Evolutionary conservation across 2,888 invertebrate species (phyloP), one percentile per base, ranked within the genome.

Genomic region (Pediacus dermestoides): DNA sequence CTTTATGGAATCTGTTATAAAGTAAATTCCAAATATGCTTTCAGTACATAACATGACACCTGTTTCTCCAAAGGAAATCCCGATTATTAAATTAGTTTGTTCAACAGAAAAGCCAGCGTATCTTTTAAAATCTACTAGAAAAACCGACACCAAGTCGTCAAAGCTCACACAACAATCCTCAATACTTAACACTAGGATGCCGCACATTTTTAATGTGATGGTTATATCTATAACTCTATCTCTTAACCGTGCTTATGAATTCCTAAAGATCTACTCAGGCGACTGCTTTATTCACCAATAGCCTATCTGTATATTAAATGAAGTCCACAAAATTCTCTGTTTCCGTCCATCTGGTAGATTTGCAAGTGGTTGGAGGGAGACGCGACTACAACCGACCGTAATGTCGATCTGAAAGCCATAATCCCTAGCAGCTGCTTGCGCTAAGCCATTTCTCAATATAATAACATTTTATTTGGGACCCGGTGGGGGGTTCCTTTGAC

Each of bases 401-500:
- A 41, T 44, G 48, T 42, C 51, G 50, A 53, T 50, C 54, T 50
- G 52, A 55, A 53, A 56, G 51, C 50, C 48, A 51, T 60, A 60
- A 60, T 60, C 59, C 60, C 46, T 43, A 48, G 57, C 61, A 61
- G 61, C 59, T 59, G 61, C 53, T 58, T 47, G 52, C 40, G 50
- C 52, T 58, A 57, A 57, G 57, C 57, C 57, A 59, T 59, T 62
- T 60, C 60, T 61, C 60, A 55, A 58, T 58, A 61, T 61, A 61
- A 62, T 59, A 61, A 61, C 60, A 60, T 61, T 62, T 61, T 61
- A 61, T 61, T 61, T 54, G 52, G 50, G 42, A 47, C 45, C 55
- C 57, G 39, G 45, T 46, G 55, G 60, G 61, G 61, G 59, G 56
- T 42, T 58, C 51, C 57, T 61, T 58, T 60, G 60, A 61, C 60